Conservation (phyloP, 2,888 invertebrate genomes). For the Drosophila gaucha region DNA sequence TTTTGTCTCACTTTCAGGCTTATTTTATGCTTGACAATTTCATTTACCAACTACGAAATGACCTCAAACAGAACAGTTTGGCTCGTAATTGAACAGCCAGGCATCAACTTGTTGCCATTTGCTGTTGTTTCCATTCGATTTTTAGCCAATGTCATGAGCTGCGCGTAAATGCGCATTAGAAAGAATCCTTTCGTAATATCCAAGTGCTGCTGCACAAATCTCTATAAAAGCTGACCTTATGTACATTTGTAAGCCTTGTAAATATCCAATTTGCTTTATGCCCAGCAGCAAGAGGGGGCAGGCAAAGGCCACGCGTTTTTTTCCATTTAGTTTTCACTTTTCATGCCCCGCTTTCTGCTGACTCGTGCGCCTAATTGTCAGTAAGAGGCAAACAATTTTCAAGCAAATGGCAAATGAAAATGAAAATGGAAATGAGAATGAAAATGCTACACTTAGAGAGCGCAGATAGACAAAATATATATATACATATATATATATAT, state of each 20-base stretch:
- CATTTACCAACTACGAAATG: slow-evolving; percentile 55
- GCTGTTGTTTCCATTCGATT: slow-evolving; percentile 3
- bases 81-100: slow-evolving; percentile 38
- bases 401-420: slow-evolving; percentile 67
- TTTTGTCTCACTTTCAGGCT: slow-evolving; percentile 48
- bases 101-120: slow-evolving; percentile 45
- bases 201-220: no score
- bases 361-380: slow-evolving; percentile 74
- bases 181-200: slow-evolving; percentile 52
- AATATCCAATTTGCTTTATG: slow-evolving; percentile 70
- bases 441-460: slow-evolving; percentile 26
- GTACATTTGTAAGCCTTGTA: slow-evolving; percentile 62
- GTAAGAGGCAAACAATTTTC: slow-evolving; percentile 69
- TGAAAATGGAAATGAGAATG: slow-evolving; percentile 41
- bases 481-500: background rate
- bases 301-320: background rate
- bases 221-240: slow-evolving; percentile 48
- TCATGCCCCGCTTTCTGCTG: slow-evolving; percentile 52
- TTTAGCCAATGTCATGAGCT: no score
- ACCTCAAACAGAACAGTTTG: slow-evolving; percentile 62
- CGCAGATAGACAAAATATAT: slow-evolving; percentile 12
- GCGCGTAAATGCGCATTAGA: slow-evolving; percentile 39
- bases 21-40: slow-evolving; percentile 61
- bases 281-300: background rate
- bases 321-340: slow-evolving; percentile 47